A percentile compares a stretch with the other conserved stretches of the same genome.
These are phyloP conservation scores for Tipula lateralis DNA, from an alignment of 2,888 invertebrate species.

Conservation along the genomic window DNA sequence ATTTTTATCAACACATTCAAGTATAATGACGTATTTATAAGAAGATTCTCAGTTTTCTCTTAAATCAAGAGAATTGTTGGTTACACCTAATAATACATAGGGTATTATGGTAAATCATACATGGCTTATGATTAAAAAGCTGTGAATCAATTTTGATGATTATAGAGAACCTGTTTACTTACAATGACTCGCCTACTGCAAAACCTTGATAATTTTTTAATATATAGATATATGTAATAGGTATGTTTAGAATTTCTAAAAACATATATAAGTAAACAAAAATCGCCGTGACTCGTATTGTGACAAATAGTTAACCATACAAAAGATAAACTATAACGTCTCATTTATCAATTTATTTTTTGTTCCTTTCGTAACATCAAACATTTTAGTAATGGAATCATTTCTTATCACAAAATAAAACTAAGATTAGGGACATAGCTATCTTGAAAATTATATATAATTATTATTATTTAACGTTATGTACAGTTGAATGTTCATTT, in stretches of 20 bases:
- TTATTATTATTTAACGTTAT: too few species aligned
- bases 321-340: neutral
- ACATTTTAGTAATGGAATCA: too few species aligned
- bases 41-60: too few species aligned
- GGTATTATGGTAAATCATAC: neutral
- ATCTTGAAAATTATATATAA: too few species aligned
- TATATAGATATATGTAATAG: neutral
- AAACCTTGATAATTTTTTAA: neutral
- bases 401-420: too few species aligned
- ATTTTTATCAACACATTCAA: too few species aligned
- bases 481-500: too few species aligned
- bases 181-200: neutral
- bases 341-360: neutral
- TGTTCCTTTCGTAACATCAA: too few species aligned
- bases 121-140: neutral
- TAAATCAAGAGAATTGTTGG: neutral
- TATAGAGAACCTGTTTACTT: neutral
- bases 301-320: neutral
- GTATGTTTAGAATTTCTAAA: neutral
- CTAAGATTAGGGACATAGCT: too few species aligned
- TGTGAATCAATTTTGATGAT: neutral
- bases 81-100: neutral
- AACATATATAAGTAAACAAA: neutral
- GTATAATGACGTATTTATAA: too few species aligned
- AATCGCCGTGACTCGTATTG: neutral